Evolutionary conservation across 2,888 invertebrate species (phyloP).

Genomic region (Tupiocoris notatus): DNA sequence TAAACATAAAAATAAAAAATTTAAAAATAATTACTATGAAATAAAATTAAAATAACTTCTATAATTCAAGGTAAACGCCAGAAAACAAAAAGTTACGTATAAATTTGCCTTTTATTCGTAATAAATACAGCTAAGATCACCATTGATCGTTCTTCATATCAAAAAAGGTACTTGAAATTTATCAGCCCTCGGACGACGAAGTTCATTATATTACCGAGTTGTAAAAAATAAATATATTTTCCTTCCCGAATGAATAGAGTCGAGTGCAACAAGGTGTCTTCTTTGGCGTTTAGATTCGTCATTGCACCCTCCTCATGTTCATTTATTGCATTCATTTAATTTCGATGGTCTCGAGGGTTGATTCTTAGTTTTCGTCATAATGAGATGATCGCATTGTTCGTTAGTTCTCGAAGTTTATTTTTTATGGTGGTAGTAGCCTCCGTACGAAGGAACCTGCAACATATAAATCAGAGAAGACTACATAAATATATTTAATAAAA

Average conservation of each 20-base stretch:
- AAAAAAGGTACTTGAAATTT: conserved; percentile 25
- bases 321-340: background rate
- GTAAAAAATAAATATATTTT: conserved; percentile 37
- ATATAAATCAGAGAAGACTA: background rate
- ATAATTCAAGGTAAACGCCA: too few species aligned
- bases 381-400: background rate
- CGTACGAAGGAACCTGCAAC: conserved; percentile 34
- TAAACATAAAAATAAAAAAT: too few species aligned
- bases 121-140: conserved; percentile 36
- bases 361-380: background rate
- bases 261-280: conserved; percentile 41
- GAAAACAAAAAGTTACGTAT: background rate
- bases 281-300: conserved; percentile 33
- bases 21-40: too few species aligned
- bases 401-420: conserved; percentile 1
- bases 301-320: conserved; percentile 35
- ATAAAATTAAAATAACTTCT: too few species aligned
- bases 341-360: too few species aligned
- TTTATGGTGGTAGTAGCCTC: conserved; percentile 36
- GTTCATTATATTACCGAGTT: background rate
- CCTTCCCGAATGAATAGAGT: conserved; percentile 9
- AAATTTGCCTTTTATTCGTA: conserved; percentile 29
- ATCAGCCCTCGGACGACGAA: background rate
- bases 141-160: conserved; percentile 25
- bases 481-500: background rate